Conservation (phyloP, 2,888 invertebrate genomes). For the Phanerotoma sp. region DNA sequence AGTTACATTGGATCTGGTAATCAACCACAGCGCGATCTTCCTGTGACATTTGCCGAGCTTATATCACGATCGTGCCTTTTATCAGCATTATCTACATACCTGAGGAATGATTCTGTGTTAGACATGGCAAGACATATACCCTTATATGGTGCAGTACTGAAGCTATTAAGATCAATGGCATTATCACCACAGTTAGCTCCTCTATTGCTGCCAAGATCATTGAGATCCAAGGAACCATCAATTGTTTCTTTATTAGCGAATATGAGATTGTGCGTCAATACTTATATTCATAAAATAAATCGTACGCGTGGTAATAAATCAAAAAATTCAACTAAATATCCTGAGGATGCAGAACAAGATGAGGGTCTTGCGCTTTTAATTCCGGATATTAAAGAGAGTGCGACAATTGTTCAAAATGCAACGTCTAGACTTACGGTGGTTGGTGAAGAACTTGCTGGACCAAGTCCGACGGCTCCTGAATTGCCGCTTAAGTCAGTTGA, state of each 20-base stretch:
- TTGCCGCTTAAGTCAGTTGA: constrained; percentile 65
- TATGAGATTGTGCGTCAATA: constrained; percentile 91
- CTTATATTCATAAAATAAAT: constrained; percentile 82
- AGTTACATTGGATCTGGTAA: constrained; percentile 83
- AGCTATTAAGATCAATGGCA: constrained; percentile 76
- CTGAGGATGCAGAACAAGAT: constrained; percentile 78
- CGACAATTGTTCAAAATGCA: constrained; percentile 59
- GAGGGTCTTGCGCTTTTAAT: constrained; percentile 87
- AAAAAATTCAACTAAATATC: constrained; percentile 46
- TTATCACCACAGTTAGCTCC: constrained; percentile 64
- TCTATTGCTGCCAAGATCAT: constrained; percentile 64
- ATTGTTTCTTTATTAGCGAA: constrained; percentile 77
- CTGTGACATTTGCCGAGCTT: constrained; percentile 73
- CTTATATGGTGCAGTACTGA: constrained; percentile 82
- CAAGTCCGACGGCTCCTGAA: constrained; percentile 57
- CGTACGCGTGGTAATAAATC: constrained; percentile 49
- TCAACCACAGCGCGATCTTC: constrained; percentile 61
- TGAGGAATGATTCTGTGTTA: constrained; percentile 92
- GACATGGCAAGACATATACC: constrained; percentile 98
- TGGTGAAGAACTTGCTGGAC: constrained; percentile 51
- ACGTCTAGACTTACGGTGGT: constrained; percentile 48
- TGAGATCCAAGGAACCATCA: constrained; percentile 61
- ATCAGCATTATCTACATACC: constrained; percentile 85
- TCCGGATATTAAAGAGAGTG: constrained; percentile 85
- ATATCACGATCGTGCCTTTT: constrained; percentile 81